These are phyloP conservation scores for Actenoides hombroni DNA, from an alignment of 2,113 vertebrate species.

Conservation along the genomic window DNA sequence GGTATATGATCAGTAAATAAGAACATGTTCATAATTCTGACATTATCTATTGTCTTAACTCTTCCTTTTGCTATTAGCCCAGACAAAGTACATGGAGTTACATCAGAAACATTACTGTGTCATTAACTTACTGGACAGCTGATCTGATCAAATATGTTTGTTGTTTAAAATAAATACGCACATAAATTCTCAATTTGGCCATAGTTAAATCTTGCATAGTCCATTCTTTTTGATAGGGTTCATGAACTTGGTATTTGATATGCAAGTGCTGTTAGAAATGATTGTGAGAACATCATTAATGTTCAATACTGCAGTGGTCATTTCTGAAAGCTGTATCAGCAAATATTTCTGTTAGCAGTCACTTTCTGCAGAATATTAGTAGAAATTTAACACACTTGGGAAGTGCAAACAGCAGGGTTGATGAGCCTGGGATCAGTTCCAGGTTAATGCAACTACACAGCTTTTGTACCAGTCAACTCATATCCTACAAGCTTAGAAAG, in stretches of 20 bases:
- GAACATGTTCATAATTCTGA: background rate
- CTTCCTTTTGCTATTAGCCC: background rate
- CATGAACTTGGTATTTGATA: background rate
- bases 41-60: background rate
- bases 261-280: background rate
- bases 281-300: background rate
- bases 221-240: background rate
- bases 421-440: constrained; percentile 1
- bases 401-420: constrained; percentile 13
- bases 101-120: background rate
- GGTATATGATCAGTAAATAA: background rate
- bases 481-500: background rate
- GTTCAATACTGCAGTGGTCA: background rate
- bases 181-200: background rate
- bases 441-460: background rate
- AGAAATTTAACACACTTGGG: constrained; percentile 31
- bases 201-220: background rate
- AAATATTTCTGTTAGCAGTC: constrained; percentile 6
- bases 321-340: constrained; percentile 32
- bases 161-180: background rate
- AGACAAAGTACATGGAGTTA: background rate
- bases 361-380: constrained; percentile 14
- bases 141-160: background rate
- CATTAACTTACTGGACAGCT: background rate
- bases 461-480: background rate